Percentiles rank a stretch among this genome's conserved stretches.
phyloP scores from a whole-genome alignment of 1,140 invertebrate genomes.

The Cydia splendana region DNA sequence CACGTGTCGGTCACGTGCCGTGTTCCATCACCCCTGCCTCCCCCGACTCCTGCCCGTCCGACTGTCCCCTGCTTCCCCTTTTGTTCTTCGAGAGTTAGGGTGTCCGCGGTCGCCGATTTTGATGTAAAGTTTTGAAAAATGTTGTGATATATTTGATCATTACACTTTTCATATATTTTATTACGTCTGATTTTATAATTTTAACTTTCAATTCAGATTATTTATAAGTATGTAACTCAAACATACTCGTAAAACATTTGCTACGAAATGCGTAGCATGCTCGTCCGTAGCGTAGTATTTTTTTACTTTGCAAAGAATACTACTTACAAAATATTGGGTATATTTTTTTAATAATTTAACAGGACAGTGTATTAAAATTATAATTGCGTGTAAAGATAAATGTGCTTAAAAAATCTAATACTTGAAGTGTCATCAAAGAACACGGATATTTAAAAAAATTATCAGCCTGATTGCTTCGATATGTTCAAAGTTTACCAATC shows the following conservation, averaged over 20 bases:
- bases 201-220: background rate
- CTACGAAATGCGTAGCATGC: background rate
- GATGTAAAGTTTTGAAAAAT: constrained; percentile 18
- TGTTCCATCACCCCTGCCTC: constrained; percentile 17
- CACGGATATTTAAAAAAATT: background rate
- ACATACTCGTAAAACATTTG: background rate
- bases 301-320: background rate
- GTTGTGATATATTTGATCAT: background rate
- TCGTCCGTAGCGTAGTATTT: background rate
- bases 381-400: too few species aligned
- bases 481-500: background rate
- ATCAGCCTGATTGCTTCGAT: background rate
- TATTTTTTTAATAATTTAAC: too few species aligned
- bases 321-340: too few species aligned
- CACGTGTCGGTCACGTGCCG: constrained; percentile 41
- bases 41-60: constrained; percentile 9
- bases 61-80: constrained; percentile 25
- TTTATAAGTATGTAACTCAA: background rate
- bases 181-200: background rate
- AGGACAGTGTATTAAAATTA: too few species aligned
- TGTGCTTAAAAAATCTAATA: too few species aligned
- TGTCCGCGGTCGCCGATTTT: constrained; percentile 23
- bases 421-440: too few species aligned
- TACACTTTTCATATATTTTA: background rate
- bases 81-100: constrained; percentile 34